Conservation (phyloP, 2,888 invertebrate species). For the Lithophane socia region DNA sequence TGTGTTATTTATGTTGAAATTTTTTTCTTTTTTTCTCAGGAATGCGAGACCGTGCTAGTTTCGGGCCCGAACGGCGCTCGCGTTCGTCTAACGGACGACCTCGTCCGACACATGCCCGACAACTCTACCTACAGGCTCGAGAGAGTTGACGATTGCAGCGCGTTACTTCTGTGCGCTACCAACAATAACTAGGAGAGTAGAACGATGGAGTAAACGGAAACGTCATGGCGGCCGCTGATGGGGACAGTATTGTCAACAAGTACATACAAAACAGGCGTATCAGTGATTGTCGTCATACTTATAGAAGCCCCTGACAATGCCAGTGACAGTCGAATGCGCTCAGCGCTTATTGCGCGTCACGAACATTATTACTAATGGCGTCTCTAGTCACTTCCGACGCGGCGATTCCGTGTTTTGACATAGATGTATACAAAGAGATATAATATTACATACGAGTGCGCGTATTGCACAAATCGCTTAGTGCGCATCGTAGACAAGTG, state of each 20-base stretch:
- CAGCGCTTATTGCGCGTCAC: background rate
- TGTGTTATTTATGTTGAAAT: background rate
- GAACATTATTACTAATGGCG: background rate
- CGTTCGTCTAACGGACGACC: slow-evolving; percentile 95
- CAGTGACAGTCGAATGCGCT: background rate
- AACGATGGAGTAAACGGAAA: background rate
- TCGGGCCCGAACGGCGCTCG: slow-evolving; percentile 96
- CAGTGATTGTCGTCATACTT: background rate
- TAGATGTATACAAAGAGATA: background rate
- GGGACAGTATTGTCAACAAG: background rate
- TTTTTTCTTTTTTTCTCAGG: slow-evolving; percentile 79
- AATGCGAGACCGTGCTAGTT: slow-evolving; percentile 92
- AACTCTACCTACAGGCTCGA: slow-evolving; percentile 84
- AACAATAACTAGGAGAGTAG: slow-evolving; percentile 56
- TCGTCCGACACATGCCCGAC: slow-evolving; percentile 95
- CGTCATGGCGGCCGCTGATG: too few species aligned
- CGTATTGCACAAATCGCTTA: too few species aligned
- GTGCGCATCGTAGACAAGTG: too few species aligned
- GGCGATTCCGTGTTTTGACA: background rate
- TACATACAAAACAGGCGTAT: background rate
- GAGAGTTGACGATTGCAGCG: slow-evolving; percentile 75
- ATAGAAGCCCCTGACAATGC: background rate
- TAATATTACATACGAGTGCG: too few species aligned
- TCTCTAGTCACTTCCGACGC: background rate
- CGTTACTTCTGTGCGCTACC: slow-evolving; percentile 76